phyloP scores from a whole-genome alignment of 2,113 vertebrate species.

The Heptranchias perlo region DNA sequence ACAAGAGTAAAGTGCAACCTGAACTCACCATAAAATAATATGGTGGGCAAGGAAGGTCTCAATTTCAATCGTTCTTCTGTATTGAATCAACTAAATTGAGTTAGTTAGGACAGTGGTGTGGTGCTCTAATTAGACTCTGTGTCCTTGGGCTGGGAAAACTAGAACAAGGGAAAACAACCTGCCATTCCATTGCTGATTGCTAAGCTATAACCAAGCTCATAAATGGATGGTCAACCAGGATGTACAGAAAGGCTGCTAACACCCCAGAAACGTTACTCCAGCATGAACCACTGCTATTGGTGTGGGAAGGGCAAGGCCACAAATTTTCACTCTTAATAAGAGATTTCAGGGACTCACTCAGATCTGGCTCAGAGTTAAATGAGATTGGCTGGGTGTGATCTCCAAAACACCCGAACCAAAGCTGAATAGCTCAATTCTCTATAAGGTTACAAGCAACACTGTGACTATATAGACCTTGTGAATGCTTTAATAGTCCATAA shows the following conservation, averaged over 20 bases:
- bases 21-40: neutral
- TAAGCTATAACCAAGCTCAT: neutral
- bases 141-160: neutral
- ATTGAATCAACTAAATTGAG: neutral
- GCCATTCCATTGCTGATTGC: neutral
- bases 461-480: neutral
- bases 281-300: neutral
- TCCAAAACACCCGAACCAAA: neutral
- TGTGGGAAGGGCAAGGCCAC: neutral
- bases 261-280: neutral
- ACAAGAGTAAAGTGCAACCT: neutral
- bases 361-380: neutral
- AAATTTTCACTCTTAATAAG: neutral
- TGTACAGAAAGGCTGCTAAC: neutral
- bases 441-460: neutral
- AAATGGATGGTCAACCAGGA: neutral
- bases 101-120: neutral
- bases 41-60: neutral
- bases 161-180: neutral
- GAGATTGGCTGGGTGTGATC: neutral
- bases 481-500: neutral
- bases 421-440: neutral
- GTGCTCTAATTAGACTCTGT: neutral
- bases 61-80: neutral
- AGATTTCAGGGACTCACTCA: neutral